Percentiles rank a stretch among this genome's conserved stretches.
Evolutionary conservation across 2,113 vertebrate genomes (phyloP).

Genomic region (Limnothrissa miodon): DNA sequence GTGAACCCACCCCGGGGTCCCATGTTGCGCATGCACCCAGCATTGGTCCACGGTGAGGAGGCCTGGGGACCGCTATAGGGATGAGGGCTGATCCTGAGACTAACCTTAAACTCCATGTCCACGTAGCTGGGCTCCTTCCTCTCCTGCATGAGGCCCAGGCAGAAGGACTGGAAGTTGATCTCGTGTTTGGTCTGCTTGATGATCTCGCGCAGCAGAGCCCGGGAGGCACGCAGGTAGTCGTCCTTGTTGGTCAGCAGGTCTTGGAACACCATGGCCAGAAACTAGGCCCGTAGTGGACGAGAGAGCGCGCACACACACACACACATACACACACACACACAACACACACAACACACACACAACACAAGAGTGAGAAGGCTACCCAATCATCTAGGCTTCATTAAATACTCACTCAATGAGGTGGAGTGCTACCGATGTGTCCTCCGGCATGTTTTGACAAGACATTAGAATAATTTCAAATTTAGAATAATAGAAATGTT

Average conservation of each 20-base stretch:
- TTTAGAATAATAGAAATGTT: too few species aligned
- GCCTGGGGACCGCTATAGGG: too few species aligned
- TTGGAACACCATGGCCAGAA: slow-evolving; percentile 98
- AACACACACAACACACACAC: too few species aligned
- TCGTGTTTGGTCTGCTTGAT: slow-evolving; percentile 98
- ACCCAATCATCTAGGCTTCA: too few species aligned
- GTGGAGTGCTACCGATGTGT: too few species aligned
- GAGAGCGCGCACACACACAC: neutral
- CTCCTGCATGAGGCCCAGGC: slow-evolving; percentile 96
- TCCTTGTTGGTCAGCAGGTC: slow-evolving; percentile 95
- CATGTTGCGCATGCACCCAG: too few species aligned
- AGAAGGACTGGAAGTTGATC: slow-evolving; percentile 98
- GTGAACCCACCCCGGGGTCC: too few species aligned
- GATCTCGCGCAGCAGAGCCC: slow-evolving; percentile 92
- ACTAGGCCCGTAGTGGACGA: slow-evolving; percentile 64
- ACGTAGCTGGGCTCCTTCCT: slow-evolving; percentile 85
- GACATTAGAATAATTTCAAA: too few species aligned
- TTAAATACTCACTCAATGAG: too few species aligned
- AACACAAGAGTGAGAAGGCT: neutral
- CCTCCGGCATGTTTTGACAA: too few species aligned
- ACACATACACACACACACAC: neutral
- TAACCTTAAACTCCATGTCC: slow-evolving; percentile 97
- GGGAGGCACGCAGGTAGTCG: slow-evolving; percentile 89
- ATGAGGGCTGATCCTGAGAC: neutral
- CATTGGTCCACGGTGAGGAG: too few species aligned